phyloP scores from a whole-genome alignment of 2,888 invertebrate species.

The Podabrus alpinus region DNA sequence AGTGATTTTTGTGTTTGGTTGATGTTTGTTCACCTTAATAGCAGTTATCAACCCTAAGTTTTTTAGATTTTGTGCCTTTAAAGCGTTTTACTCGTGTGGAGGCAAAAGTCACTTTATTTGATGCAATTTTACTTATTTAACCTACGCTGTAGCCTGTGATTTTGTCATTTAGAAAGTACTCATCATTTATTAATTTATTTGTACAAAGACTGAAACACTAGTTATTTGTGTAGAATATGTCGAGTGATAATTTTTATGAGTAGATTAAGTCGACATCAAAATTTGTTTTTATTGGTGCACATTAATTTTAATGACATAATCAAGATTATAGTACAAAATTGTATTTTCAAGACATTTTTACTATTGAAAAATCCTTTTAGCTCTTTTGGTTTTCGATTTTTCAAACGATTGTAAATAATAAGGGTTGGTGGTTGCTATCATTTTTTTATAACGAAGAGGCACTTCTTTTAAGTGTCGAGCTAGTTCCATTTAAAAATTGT shows the following conservation, averaged over 20 bases:
- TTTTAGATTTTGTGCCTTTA: background rate
- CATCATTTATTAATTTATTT: background rate
- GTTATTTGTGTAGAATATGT: background rate
- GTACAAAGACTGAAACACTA: background rate
- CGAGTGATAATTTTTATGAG: background rate
- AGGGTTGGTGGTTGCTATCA: background rate
- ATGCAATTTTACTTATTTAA: background rate
- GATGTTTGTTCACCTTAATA: background rate
- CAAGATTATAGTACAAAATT: background rate
- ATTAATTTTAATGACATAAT: background rate
- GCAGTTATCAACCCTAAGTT: background rate
- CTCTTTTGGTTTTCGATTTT: background rate
- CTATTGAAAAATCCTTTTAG: background rate
- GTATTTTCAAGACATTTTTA: background rate
- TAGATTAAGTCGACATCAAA: background rate
- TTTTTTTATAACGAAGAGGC: background rate
- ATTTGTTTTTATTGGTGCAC: background rate
- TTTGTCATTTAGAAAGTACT: background rate
- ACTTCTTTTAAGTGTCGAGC: conserved; percentile 13
- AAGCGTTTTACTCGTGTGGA: background rate
- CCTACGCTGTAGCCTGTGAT: background rate
- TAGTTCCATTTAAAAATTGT: conserved; percentile 24
- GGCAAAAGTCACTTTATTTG: background rate
- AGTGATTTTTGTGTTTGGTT: background rate
- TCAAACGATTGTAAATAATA: background rate